Evolutionary conservation across 37 sponge, comb jelly and placozoan genomes (phyloP).

Genomic region (Axinella damicornis): DNA sequence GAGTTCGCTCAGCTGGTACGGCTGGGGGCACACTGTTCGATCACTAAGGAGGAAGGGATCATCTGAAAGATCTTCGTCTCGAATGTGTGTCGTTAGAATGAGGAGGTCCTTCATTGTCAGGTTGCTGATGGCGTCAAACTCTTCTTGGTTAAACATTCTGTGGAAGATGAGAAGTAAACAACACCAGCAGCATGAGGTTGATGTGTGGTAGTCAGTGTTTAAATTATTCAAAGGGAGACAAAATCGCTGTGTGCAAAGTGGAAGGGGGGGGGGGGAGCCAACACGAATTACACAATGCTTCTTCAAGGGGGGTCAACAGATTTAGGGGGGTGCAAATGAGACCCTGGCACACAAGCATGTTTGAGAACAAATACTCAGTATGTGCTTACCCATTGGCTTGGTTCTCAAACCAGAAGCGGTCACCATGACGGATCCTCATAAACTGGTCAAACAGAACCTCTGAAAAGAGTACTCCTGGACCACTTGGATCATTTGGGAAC

Average conservation of each 20-base stretch:
- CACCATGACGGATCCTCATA: slow-evolving; percentile 87
- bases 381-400: slow-evolving; percentile 63
- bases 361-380: no score
- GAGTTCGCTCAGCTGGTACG: slow-evolving; percentile 87
- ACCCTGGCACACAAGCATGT: no score
- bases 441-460: slow-evolving; percentile 94
- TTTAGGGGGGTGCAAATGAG: no score
- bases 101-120: slow-evolving; percentile 73
- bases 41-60: slow-evolving; percentile 66
- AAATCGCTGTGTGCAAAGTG: no score
- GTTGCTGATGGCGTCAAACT: slow-evolving; percentile 63
- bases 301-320: no score
- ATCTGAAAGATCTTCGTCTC: slow-evolving; percentile 55
- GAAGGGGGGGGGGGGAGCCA: neutral
- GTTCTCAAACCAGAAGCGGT: slow-evolving; percentile 98
- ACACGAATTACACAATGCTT: neutral
- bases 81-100: slow-evolving; percentile 56
- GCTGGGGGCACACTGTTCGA: slow-evolving; percentile 74
- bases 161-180: no score
- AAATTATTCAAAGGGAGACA: no score
- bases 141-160: slow-evolving; percentile 77
- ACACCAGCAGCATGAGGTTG: no score
- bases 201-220: no score
- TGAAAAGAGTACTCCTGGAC: slow-evolving; percentile 91
- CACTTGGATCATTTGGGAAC: neutral